These are phyloP conservation scores for Stegodyphus mimosarum DNA, from an alignment of 1,140 invertebrate species.

Conservation along the genomic window DNA sequence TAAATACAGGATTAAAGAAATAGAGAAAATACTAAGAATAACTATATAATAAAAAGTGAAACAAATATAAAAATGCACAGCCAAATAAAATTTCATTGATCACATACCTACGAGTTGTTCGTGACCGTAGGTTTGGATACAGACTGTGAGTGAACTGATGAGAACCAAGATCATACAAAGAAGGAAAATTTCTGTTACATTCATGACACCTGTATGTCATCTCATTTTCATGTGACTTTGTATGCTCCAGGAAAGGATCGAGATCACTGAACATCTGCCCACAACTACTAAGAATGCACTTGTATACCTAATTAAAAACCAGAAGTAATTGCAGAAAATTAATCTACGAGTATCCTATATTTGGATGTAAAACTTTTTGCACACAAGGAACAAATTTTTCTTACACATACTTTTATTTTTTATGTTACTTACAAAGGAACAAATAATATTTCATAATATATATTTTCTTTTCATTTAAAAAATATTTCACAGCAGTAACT, in stretches of 20 bases:
- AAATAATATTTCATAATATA: too few relatives aligned
- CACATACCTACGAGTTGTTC: conserved; percentile 68
- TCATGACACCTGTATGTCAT: conserved; percentile 75
- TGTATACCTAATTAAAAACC: conserved; percentile 73
- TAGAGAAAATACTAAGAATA: too few relatives aligned
- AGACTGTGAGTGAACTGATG: conserved; percentile 76
- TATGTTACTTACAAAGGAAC: too few relatives aligned
- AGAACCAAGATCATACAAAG: conserved; percentile 73
- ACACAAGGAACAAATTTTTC: too few relatives aligned
- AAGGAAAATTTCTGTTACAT: conserved; percentile 74
- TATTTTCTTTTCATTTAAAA: too few relatives aligned
- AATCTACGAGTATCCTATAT: neutral
- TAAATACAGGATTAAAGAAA: too few relatives aligned
- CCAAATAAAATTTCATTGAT: neutral
- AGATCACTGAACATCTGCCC: conserved; percentile 74
- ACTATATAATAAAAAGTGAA: too few relatives aligned
- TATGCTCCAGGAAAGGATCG: conserved; percentile 76
- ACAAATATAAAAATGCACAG: neutral
- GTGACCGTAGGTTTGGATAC: conserved; percentile 68
- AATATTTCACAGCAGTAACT: too few relatives aligned
- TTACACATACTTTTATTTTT: too few relatives aligned
- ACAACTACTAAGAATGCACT: conserved; percentile 76
- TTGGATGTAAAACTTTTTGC: too few relatives aligned
- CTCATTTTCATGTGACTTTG: conserved; percentile 72
- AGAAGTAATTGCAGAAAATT: neutral